These are phyloP conservation scores for Serranus cabrilla DNA, from an alignment of 2,797 vertebrate genomes.

Conservation along the genomic window DNA sequence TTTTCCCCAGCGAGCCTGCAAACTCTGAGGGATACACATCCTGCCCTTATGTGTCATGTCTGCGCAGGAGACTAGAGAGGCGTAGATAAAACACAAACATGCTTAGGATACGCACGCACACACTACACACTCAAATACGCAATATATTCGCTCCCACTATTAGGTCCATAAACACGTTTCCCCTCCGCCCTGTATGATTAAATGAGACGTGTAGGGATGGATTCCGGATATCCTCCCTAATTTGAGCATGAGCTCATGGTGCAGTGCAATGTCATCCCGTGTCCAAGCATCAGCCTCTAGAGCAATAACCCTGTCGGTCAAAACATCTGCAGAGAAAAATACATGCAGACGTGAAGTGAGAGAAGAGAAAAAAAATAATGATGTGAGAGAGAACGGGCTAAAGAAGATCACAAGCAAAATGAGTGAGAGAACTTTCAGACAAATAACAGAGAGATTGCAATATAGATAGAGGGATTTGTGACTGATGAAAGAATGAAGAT, in stretches of 20 bases:
- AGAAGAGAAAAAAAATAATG: slow-evolving; percentile 31
- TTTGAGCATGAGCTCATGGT: slow-evolving; percentile 83
- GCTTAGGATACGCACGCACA: slow-evolving; percentile 32
- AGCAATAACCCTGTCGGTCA: slow-evolving; percentile 81
- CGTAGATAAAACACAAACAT: slow-evolving; percentile 53
- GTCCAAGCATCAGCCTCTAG: slow-evolving; percentile 80
- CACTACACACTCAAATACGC: slow-evolving; percentile 38
- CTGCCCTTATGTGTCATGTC: slow-evolving; percentile 60
- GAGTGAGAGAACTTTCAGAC: slow-evolving; percentile 56
- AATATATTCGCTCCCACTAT: slow-evolving; percentile 53
- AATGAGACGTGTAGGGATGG: slow-evolving; percentile 78
- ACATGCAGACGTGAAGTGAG: slow-evolving; percentile 57
- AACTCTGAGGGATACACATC: slow-evolving; percentile 56
- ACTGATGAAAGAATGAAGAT: slow-evolving; percentile 43
- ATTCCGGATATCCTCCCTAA: slow-evolving; percentile 86
- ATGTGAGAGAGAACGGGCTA: slow-evolving; percentile 51
- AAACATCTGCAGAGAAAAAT: slow-evolving; percentile 82
- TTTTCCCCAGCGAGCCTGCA: slow-evolving; percentile 37
- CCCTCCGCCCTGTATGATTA: slow-evolving; percentile 78
- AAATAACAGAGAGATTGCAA: slow-evolving; percentile 51
- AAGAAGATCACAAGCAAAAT: slow-evolving; percentile 45
- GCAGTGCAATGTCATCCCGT: slow-evolving; percentile 73
- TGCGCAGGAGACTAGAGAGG: slow-evolving; percentile 52
- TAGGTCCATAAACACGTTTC: slow-evolving; percentile 72
- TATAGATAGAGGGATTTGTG: slow-evolving; percentile 47